A percentile compares a stretch with the other conserved stretches of the same genome.
These are phyloP conservation scores for Gasterosteus aculeatus DNA, from an alignment of 2,113 vertebrate genomes.

Conservation along the genomic window DNA sequence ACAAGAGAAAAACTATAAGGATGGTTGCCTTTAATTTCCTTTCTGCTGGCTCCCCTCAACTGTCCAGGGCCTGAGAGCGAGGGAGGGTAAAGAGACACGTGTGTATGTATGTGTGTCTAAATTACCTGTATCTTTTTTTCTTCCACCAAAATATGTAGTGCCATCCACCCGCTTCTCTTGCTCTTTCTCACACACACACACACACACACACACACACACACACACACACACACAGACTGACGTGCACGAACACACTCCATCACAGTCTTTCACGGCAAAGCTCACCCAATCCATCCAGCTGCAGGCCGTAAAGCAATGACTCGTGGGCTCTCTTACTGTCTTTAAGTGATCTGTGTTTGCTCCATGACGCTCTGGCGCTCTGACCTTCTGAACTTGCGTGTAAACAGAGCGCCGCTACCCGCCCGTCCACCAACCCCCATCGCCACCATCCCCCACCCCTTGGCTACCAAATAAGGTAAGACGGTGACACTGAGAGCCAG, in stretches of 20 bases:
- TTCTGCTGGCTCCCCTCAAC: conserved; percentile 66
- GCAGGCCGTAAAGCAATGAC: conserved; percentile 37
- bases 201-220: too few species aligned
- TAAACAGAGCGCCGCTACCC: conserved; percentile 73
- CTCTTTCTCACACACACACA: not conserved
- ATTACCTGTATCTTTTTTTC: conserved; percentile 60
- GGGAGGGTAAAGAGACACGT: conserved; percentile 37
- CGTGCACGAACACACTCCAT: conserved; percentile 23
- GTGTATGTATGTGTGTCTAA: conserved; percentile 45
- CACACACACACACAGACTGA: conserved; percentile 16
- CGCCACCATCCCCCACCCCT: conserved; percentile 41
- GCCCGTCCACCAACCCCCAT: conserved; percentile 19
- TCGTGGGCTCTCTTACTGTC: conserved; percentile 57
- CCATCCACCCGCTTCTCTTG: conserved; percentile 15
- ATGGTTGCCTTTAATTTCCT: conserved; percentile 77
- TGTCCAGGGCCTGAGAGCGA: conserved; percentile 51
- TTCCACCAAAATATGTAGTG: conserved; percentile 36
- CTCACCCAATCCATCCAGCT: conserved; percentile 44
- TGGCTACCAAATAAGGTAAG: conserved; percentile 78
- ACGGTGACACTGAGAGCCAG: conserved; percentile 55
- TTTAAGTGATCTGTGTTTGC: conserved; percentile 75
- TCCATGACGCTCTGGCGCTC: conserved; percentile 64
- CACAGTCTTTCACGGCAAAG: conserved; percentile 46
- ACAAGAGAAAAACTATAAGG: conserved; percentile 72
- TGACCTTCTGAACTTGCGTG: conserved; percentile 69